A percentile compares a stretch with the other conserved stretches of the same genome.
These are phyloP conservation scores for Cheilosia soror DNA, from an alignment of 2,888 invertebrate genomes.

Conservation along the genomic window DNA sequence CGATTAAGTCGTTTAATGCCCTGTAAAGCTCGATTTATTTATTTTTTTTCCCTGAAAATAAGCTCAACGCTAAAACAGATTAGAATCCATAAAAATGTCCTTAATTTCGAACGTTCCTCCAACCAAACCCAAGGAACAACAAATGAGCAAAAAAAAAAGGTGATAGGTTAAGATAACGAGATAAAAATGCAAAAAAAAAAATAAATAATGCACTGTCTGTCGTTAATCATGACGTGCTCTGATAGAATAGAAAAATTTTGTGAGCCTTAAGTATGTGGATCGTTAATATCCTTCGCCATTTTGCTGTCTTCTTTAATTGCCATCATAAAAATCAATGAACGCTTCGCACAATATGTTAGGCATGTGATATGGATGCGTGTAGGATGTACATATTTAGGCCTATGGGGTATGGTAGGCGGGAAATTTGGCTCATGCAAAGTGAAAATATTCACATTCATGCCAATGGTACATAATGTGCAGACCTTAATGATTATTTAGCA, in stretches of 20 bases:
- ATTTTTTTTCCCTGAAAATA: conserved; percentile 11
- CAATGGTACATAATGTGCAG: neutral
- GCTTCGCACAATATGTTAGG: conserved; percentile 16
- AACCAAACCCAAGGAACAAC: neutral
- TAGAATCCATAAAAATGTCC: conserved; percentile 35
- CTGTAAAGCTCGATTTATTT: conserved; percentile 33
- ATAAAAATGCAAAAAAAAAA: conserved; percentile 29
- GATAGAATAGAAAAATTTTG: neutral
- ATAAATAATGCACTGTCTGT: neutral
- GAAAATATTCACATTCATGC: conserved; percentile 18
- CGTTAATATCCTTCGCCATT: conserved; percentile 50
- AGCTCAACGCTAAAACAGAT: conserved; percentile 29
- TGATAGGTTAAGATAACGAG: conserved; percentile 25
- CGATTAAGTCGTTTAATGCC: conserved; percentile 49
- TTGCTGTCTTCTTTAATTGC: conserved; percentile 52
- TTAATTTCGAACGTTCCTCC: conserved; percentile 29
- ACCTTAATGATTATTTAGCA: conserved; percentile 39
- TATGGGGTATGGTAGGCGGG: neutral
- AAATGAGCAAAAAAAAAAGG: neutral
- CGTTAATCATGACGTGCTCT: conserved; percentile 12
- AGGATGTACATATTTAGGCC: neutral
- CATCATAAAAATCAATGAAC: conserved; percentile 55
- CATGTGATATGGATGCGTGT: neutral
- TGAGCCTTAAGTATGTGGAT: conserved; percentile 17
- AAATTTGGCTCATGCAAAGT: neutral